Evolutionary conservation across 2,113 vertebrate genomes (phyloP), one percentile per base, ranked within the genome.

Genomic region (Rostratula benghalensis): DNA sequence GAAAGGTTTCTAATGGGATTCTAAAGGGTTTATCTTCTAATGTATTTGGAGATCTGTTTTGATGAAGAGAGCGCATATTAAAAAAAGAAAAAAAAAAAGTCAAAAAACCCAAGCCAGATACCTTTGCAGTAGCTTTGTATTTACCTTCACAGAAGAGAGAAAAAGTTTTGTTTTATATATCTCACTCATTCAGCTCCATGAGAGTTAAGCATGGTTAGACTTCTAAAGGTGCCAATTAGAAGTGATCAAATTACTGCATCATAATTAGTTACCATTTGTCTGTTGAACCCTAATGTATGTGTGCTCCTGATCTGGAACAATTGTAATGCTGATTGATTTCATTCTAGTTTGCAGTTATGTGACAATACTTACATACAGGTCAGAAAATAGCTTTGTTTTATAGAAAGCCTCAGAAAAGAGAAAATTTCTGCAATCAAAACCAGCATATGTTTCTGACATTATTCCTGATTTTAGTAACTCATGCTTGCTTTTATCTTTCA

Each of bases 31-130:
- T 94, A 1, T 71, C 12, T 45, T 92, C 68, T 35, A 61, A 56
- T 24, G 27, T 48, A 54, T 81, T 74, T 77, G 46, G 28, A 81
- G 37, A 31, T 70, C 16, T 61, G 28, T 68, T 87, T 71, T 75
- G 18, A 80, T 50, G 35, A 80, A 81, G 1, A 21, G 4, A 21
- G 10, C 24, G 6, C 68, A 41, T 21, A 61, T 48, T 1, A 11
- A 41, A n/a, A 14, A 46, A 11, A 41, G 30, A 14, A 46, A 33
- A 7, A 12, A n/a, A 39, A 24, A 0, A 37, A 17, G 0, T 3
- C 2, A 21, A 43, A 75, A 46, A 0, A 39, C 64, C 48, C 5
- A 69, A 48, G 6, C 12, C 43, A 68, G 7, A 7, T 46, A n/a
- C 8, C 8, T 61, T 60, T 73, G 25, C 19, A 67, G n/a, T 39